Conservation (phyloP, 2,113 vertebrate species). For the Pogona vitticeps region DNA sequence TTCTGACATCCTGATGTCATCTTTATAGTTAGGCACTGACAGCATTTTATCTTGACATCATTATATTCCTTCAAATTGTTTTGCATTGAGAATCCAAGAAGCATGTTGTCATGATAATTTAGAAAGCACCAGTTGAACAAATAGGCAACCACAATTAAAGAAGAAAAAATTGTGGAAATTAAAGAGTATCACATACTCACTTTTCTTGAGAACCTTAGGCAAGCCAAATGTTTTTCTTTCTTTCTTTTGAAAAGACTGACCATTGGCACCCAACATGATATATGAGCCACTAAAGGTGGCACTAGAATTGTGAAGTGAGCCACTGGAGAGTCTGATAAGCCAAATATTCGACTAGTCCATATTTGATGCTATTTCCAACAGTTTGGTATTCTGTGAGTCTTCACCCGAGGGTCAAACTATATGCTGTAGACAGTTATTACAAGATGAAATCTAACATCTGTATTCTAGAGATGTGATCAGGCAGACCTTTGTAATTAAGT, state of each 20-base stretch:
- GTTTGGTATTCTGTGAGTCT: neutral
- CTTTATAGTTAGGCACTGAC: constrained; percentile 70
- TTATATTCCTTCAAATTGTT: constrained; percentile 71
- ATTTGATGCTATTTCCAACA: neutral
- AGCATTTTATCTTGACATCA: constrained; percentile 76
- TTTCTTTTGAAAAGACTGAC: constrained; percentile 10
- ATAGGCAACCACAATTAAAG: constrained; percentile 41
- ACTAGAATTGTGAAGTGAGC: neutral
- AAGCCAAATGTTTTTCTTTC: neutral
- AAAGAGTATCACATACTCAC: neutral
- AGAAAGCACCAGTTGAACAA: constrained; percentile 64
- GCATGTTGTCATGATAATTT: constrained; percentile 51
- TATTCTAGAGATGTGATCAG: too few relatives aligned
- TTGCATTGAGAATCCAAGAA: constrained; percentile 50
- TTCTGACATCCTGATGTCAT: constrained; percentile 75
- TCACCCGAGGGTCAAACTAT: too few relatives aligned
- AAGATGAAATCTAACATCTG: too few relatives aligned
- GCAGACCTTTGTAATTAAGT: too few relatives aligned
- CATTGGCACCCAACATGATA: neutral
- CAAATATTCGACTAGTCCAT: neutral
- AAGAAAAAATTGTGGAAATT: constrained; percentile 29
- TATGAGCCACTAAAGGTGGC: neutral
- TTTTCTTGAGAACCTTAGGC: constrained; percentile 25
- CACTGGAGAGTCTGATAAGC: neutral
- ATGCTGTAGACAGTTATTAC: too few relatives aligned